Evolutionary conservation across 2,888 invertebrate species (phyloP).

Genomic region (Meliscaeva auricollis): DNA sequence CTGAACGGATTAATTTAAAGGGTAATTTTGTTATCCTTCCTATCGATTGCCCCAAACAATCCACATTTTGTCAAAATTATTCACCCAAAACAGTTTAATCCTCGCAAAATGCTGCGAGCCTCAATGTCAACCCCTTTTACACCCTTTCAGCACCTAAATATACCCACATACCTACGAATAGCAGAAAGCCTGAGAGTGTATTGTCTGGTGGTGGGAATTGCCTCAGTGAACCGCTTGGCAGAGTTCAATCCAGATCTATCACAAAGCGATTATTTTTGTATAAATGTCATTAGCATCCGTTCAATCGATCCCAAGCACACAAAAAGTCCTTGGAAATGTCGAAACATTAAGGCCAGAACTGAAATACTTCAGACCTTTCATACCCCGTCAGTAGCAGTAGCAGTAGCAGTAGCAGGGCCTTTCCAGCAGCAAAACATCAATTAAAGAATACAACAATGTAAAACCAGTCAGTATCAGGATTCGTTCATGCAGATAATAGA

Average conservation of each 20-base stretch:
- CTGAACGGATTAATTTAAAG: conserved; percentile 14
- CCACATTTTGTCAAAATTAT: conserved; percentile 29
- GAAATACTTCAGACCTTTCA: conserved; percentile 20
- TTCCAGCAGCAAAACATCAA: conserved; percentile 35
- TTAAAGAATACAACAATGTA: conserved; percentile 28
- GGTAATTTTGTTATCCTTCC: conserved; percentile 27
- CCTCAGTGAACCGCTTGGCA: conserved; percentile 30
- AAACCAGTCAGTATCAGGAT: conserved; percentile 35
- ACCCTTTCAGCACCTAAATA: conserved; percentile 25
- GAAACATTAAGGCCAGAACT: conserved; percentile 28
- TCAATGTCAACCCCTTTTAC: conserved; percentile 24
- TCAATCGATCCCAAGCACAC: conserved; percentile 26
- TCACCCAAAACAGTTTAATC: conserved; percentile 20
- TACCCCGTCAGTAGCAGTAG: not conserved
- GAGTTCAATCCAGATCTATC: conserved; percentile 28
- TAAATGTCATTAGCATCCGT: conserved; percentile 38
- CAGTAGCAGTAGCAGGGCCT: not conserved
- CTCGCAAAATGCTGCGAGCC: conserved; percentile 14
- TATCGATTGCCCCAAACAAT: conserved; percentile 29
- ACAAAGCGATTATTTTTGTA: conserved; percentile 44
- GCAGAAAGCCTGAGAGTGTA: not conserved
- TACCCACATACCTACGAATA: not conserved
- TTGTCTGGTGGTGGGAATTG: not conserved
- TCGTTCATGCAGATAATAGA: conserved; percentile 31
- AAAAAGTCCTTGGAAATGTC: conserved; percentile 23